Percentiles rank a stretch among this genome's conserved stretches.
Evolutionary conservation across 2,797 vertebrate species (phyloP).

Genomic region (Channallabes apus): DNA sequence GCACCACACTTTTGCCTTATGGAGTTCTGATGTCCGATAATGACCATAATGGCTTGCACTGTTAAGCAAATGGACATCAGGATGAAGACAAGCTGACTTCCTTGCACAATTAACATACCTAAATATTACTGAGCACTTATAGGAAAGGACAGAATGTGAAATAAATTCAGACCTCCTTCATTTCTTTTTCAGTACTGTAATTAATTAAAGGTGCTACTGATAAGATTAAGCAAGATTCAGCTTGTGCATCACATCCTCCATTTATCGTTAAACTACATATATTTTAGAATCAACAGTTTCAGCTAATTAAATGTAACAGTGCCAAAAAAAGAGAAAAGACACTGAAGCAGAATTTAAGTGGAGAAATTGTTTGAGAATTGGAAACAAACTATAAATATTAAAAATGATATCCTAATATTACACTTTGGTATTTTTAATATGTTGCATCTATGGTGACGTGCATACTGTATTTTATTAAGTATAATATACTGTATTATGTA

Average conservation of each 20-base stretch:
- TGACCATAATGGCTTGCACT: neutral
- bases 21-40: neutral
- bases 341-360: too few species aligned
- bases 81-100: slow-evolving; percentile 6
- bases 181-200: neutral
- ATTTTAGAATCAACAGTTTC: neutral
- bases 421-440: neutral
- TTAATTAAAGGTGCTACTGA: neutral
- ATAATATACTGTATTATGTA: neutral
- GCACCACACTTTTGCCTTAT: neutral
- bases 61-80: slow-evolving; percentile 21
- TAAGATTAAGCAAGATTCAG: neutral
- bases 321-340: too few species aligned
- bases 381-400: neutral
- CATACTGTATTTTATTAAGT: too few species aligned
- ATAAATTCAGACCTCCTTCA: neutral
- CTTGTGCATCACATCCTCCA: too few species aligned
- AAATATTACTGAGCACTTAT: neutral
- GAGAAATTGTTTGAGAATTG: neutral
- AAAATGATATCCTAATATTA: neutral
- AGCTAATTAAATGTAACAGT: neutral
- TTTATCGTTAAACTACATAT: neutral
- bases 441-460: neutral
- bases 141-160: neutral
- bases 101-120: slow-evolving; percentile 2